Conservation (phyloP, 2,888 invertebrate genomes). For the Xylocampa areola region DNA sequence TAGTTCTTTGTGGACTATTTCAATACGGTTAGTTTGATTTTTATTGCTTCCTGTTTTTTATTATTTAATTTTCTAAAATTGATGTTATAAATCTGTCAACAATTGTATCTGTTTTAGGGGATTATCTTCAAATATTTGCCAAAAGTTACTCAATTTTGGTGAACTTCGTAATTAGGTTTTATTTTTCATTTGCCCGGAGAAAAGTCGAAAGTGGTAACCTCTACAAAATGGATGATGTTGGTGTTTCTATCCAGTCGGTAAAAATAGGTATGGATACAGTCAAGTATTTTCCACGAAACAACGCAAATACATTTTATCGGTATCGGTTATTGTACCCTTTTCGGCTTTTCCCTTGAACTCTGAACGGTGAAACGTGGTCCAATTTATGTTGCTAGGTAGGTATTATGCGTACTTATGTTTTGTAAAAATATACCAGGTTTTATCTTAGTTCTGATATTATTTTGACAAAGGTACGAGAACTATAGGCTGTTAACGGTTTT, state of each 20-base stretch:
- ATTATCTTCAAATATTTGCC: too few relatives aligned
- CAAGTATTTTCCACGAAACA: not conserved
- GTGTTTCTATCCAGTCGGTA: not conserved
- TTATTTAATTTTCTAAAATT: conserved; percentile 21
- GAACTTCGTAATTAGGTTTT: too few relatives aligned
- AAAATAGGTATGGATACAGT: conserved; percentile 1
- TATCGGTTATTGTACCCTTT: conserved; percentile 6
- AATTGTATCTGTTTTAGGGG: too few relatives aligned
- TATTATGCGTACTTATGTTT: too few relatives aligned
- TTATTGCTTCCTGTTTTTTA: conserved; percentile 31
- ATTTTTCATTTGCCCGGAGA: too few relatives aligned
- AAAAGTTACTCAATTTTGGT: too few relatives aligned
- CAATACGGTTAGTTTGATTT: conserved; percentile 70
- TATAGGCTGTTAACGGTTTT: too few relatives aligned
- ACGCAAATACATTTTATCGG: not conserved
- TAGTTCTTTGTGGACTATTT: conserved; percentile 70
- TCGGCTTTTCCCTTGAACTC: conserved; percentile 17
- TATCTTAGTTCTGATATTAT: too few relatives aligned
- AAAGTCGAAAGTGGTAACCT: too few relatives aligned
- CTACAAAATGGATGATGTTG: not conserved
- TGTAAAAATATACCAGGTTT: not conserved
- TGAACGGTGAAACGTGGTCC: conserved; percentile 3
- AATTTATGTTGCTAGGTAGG: not conserved
- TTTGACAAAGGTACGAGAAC: too few relatives aligned
- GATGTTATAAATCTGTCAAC: not conserved